phyloP scores from a whole-genome alignment of 2,113 vertebrate genomes.

The Lagenorhynchus albirostris region DNA sequence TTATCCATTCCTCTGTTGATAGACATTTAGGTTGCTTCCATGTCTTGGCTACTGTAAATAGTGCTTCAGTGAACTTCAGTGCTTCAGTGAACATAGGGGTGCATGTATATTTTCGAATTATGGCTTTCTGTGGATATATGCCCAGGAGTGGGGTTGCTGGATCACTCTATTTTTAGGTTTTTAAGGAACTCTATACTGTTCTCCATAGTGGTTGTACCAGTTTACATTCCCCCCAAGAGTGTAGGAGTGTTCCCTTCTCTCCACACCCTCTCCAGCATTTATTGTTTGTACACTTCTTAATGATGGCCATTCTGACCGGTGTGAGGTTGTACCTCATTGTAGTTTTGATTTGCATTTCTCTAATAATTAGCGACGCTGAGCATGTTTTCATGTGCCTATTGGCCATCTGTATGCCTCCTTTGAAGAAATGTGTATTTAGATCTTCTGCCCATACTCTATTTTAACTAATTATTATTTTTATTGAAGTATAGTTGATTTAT shows the following conservation, averaged over 20 bases:
- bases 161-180: neutral
- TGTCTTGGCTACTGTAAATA: neutral
- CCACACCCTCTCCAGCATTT: neutral
- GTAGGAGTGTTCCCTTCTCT: neutral
- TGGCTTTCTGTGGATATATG: neutral
- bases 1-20: neutral
- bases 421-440: neutral
- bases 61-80: neutral
- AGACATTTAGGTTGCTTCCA: neutral
- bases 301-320: neutral
- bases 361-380: neutral
- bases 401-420: neutral
- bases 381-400: neutral
- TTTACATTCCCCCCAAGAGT: neutral
- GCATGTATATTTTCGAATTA: neutral
- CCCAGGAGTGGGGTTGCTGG: neutral
- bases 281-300: neutral
- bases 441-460: neutral
- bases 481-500: neutral
- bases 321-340: neutral
- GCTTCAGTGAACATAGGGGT: neutral
- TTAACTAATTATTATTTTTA: neutral
- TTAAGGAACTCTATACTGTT: neutral
- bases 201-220: neutral
- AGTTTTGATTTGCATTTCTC: neutral